Percentiles rank a stretch among this genome's conserved stretches.
Conservation (phyloP, 1,140 invertebrate species). For the Wasmannia auropunctata region DNA sequence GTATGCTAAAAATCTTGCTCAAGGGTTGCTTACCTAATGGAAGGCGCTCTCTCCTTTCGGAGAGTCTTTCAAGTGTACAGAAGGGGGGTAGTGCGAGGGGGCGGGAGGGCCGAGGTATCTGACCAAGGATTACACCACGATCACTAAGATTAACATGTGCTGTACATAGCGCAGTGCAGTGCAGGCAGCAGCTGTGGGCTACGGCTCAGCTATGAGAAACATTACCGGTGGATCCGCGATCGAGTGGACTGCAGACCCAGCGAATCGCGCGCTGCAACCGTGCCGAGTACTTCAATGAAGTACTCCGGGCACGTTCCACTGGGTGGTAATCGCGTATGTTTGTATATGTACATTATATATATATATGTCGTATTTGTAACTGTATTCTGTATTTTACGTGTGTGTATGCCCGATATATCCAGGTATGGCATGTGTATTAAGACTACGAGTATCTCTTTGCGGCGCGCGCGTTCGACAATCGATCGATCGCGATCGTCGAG, state of each 20-base stretch:
- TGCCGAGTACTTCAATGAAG: conserved; percentile 62
- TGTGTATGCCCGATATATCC: conserved; percentile 83
- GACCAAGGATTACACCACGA: conserved; percentile 80
- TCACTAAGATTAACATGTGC: conserved; percentile 82
- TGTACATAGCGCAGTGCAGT: conserved; percentile 85
- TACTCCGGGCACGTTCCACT: conserved; percentile 57
- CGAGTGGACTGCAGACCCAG: conserved; percentile 75
- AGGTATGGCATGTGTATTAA: conserved; percentile 83
- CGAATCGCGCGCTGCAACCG: conserved; percentile 63
- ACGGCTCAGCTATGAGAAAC: conserved; percentile 82
- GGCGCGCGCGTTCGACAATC: background rate
- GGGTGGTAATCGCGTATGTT: conserved; percentile 76
- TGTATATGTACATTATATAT: conserved; percentile 83
- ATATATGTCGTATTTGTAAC: conserved; percentile 81
- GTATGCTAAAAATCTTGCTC: background rate
- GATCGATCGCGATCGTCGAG: conserved; percentile 13
- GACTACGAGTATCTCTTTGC: conserved; percentile 59
- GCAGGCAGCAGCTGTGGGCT: conserved; percentile 84
- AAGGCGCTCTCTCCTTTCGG: background rate
- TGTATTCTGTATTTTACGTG: conserved; percentile 83
- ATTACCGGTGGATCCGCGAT: conserved; percentile 78
- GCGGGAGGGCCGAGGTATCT: background rate
- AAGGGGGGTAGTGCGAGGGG: background rate
- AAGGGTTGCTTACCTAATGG: background rate
- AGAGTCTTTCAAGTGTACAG: background rate